phyloP scores from a whole-genome alignment of 2,113 vertebrate species.

The Rhinolophus ferrumequinum region DNA sequence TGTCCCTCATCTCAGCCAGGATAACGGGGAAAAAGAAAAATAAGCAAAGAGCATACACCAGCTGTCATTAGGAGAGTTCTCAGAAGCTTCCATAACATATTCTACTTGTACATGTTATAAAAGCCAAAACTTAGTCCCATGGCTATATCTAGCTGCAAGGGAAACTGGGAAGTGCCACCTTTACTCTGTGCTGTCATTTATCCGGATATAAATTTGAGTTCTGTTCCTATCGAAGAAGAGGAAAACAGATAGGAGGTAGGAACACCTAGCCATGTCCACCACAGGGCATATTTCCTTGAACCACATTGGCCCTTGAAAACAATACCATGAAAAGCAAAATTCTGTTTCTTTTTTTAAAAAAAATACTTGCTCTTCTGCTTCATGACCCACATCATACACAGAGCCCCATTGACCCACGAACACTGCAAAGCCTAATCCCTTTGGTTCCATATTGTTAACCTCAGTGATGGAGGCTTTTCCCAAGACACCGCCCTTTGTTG shows the following conservation, averaged over 20 bases:
- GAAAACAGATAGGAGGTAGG: not conserved
- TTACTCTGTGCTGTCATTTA: not conserved
- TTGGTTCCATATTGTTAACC: not conserved
- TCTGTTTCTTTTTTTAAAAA: not conserved
- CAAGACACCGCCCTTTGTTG: accelerated
- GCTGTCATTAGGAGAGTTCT: not conserved
- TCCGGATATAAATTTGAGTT: not conserved
- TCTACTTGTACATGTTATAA: not conserved
- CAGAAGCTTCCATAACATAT: not conserved
- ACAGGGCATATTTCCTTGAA: not conserved
- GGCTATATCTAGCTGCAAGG: not conserved
- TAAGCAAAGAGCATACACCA: not conserved
- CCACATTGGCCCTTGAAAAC: not conserved
- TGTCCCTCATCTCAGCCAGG: not conserved
- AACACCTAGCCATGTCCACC: not conserved
- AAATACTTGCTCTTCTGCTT: not conserved
- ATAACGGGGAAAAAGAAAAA: not conserved
- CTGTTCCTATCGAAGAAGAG: not conserved
- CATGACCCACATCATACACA: not conserved
- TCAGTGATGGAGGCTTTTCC: not conserved
- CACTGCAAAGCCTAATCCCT: not conserved
- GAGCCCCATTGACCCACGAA: not conserved
- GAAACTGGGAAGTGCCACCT: not conserved
- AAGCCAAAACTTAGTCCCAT: not conserved
- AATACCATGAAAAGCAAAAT: not conserved